Evolutionary conservation across 2,797 vertebrate genomes (phyloP), one percentile per base, ranked within the genome.

Genomic region (Hippopotamyrus pictus): DNA sequence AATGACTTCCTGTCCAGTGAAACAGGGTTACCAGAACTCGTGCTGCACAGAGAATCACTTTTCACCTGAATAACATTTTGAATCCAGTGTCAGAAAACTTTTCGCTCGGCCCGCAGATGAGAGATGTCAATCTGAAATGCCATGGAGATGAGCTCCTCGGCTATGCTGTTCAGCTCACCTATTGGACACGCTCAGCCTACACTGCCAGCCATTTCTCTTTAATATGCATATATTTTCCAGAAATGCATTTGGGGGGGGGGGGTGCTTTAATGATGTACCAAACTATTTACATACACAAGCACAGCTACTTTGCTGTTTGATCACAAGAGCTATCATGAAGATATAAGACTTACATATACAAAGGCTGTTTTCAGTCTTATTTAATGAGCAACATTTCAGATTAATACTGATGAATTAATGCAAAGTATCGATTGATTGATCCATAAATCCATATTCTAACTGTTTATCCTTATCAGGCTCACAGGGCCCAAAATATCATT

Each of bases 141-240:
- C 82, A 19, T 46, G 5, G 44, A 86, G 83, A 54, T 0, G 1
- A 37, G 19, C 11, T 12, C 57, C 89, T 91, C 90, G 90, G 86
- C 69, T 90, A 76, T 22, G 4, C 89, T 89, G 89, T 91, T 91
- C 9, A 33, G 25, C 11, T 33, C 5, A 2, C 22, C 33, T 76
- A 41, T 7, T 41, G 33, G 5, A 7, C 2, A 19, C 2, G 0
- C 33, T 33, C 37, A 79, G 37, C 37, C 2, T 37, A 9, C 37
- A 44, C 37, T 0, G 0, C 79, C 85, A 46, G 37, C 82, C 48
- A 29, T 73, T 57, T 89, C 29, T 69, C 84, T 89, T 90, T 90
- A 86, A 89, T 84, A 91, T 90, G 51, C 50, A 84, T 85, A 59
- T 33, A 84, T 88, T 88, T 90, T 86, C 76, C 25, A 90, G 59